A percentile compares a stretch with the other conserved stretches of the same genome.
phyloP scores from a whole-genome alignment of 2,888 invertebrate species.

The Sinhomidia bicolor region DNA sequence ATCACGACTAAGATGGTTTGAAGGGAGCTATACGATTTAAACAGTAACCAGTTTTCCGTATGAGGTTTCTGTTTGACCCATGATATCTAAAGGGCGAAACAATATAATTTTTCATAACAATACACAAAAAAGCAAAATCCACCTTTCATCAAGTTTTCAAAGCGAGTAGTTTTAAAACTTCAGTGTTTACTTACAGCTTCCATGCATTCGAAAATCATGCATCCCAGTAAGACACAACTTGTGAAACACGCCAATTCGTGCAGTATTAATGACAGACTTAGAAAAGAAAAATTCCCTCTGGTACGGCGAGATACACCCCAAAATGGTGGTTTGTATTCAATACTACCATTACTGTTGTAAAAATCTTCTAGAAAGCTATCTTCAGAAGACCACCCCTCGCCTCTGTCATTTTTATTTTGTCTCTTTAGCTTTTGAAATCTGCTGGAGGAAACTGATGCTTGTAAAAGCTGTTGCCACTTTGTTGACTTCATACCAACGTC shows the following conservation, averaged over 20 bases:
- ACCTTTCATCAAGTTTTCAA: neutral
- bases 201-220: constrained; percentile 55
- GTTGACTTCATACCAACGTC: constrained; percentile 63
- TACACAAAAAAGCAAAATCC: neutral
- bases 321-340: constrained; percentile 52
- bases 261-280: constrained; percentile 57
- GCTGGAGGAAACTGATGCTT: constrained; percentile 49
- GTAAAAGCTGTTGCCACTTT: constrained; percentile 66
- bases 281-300: constrained; percentile 50
- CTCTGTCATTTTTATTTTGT: constrained; percentile 3
- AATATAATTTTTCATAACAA: neutral
- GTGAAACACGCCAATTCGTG: constrained; percentile 70
- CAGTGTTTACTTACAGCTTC: constrained; percentile 62
- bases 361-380: constrained; percentile 22
- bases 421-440: constrained; percentile 54
- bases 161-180: neutral
- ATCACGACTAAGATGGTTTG: constrained; percentile 63
- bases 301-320: constrained; percentile 57
- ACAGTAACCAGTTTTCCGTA: constrained; percentile 60
- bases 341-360: constrained; percentile 14
- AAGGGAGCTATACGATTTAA: constrained; percentile 60
- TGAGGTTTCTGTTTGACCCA: constrained; percentile 62
- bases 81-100: constrained; percentile 50
- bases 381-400: neutral
- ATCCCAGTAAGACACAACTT: constrained; percentile 67